Evolutionary conservation across 2,797 vertebrate genomes (phyloP).

Genomic region (Denticeps clupeoides): DNA sequence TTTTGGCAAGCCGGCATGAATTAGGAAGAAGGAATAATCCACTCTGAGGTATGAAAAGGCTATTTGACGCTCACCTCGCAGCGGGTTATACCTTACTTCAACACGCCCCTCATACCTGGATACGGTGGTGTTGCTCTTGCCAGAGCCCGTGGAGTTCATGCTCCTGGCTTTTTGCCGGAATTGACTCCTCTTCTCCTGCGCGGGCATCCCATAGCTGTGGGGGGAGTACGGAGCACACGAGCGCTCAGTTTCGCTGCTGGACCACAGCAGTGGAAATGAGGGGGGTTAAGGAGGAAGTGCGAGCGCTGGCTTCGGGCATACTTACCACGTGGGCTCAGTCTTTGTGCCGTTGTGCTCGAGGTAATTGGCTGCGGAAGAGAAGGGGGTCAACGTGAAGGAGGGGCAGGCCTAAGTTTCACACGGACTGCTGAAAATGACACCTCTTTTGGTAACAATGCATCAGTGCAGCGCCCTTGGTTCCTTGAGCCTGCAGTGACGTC

Average conservation of each 20-base stretch:
- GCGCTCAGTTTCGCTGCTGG: background rate
- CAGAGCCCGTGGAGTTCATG: slow-evolving; percentile 96
- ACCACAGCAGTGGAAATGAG: background rate
- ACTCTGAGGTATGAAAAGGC: too few relatives aligned
- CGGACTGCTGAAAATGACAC: background rate
- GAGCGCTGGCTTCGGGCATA: background rate
- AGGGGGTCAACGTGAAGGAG: background rate
- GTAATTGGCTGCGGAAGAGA: slow-evolving; percentile 71
- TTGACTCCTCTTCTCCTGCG: slow-evolving; percentile 76
- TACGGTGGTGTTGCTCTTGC: slow-evolving; percentile 85
- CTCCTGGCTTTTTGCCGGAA: slow-evolving; percentile 85
- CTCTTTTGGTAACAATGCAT: too few relatives aligned
- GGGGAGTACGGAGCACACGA: background rate
- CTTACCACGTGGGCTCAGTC: slow-evolving; percentile 68
- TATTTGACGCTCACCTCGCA: too few relatives aligned
- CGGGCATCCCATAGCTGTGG: slow-evolving; percentile 59
- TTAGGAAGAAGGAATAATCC: too few relatives aligned
- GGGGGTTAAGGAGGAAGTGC: background rate
- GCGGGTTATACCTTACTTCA: too few relatives aligned
- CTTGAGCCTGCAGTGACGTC: too few relatives aligned
- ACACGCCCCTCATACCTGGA: slow-evolving; percentile 89
- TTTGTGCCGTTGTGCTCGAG: slow-evolving; percentile 66
- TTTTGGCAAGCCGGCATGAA: too few relatives aligned
- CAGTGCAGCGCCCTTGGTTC: too few relatives aligned
- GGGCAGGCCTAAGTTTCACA: background rate